A percentile compares a stretch with the other conserved stretches of the same genome.
phyloP scores from a whole-genome alignment of 2,888 invertebrate species.

The Caenorhabditis macrosperma region DNA sequence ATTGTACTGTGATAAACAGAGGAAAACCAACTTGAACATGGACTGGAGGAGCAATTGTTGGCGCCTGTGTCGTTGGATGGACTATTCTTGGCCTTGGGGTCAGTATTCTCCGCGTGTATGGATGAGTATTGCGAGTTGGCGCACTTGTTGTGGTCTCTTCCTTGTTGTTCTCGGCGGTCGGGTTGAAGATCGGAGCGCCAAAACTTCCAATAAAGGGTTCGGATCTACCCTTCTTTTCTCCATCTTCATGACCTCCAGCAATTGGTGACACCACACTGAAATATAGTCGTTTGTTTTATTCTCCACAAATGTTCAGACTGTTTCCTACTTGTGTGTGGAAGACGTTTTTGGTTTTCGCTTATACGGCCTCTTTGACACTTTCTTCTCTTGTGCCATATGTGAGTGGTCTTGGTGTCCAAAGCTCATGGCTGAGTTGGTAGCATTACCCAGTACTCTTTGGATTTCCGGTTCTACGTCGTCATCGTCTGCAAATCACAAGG shows the following conservation, averaged over 20 bases:
- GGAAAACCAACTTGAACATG: constrained; percentile 36
- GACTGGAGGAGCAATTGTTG: constrained; percentile 42
- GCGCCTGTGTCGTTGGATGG: constrained; percentile 43
- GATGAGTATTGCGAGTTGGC: constrained; percentile 8
- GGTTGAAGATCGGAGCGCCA: constrained; percentile 64
- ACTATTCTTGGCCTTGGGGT: constrained; percentile 46
- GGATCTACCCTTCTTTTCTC: constrained; percentile 27
- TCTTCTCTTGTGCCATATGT: constrained; percentile 54
- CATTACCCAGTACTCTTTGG: constrained; percentile 67
- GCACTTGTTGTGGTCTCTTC: constrained; percentile 8
- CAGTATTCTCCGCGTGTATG: constrained; percentile 43
- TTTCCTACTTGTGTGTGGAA: constrained; percentile 48
- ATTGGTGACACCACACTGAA: constrained; percentile 56
- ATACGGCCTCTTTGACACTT: constrained; percentile 50
- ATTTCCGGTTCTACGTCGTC: constrained; percentile 75
- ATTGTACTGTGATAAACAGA: background rate
- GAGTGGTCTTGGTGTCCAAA: constrained; percentile 50
- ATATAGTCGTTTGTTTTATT: background rate
- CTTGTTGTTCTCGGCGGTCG: constrained; percentile 47
- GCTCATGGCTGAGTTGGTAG: constrained; percentile 55
- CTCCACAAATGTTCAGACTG: background rate
- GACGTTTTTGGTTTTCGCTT: constrained; percentile 62
- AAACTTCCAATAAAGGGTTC: constrained; percentile 65
- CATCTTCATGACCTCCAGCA: constrained; percentile 48
- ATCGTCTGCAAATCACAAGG: constrained; percentile 71